Evolutionary conservation across 2,797 vertebrate species (phyloP), one percentile per base, ranked within the genome.

Genomic region (Bradypodion pumilum): DNA sequence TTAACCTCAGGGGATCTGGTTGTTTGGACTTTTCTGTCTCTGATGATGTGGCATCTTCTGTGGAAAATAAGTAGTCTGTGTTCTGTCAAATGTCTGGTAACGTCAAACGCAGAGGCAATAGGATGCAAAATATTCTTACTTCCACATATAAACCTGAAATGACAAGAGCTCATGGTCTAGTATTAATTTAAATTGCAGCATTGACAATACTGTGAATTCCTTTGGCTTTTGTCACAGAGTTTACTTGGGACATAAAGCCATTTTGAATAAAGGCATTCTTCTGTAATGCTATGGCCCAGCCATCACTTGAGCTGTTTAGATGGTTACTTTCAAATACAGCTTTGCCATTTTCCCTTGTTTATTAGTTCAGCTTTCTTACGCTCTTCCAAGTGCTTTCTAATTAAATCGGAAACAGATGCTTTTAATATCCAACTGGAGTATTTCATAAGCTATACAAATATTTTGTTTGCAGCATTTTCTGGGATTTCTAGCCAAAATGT

Each of bases 361-460:
- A 60, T 32, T 63, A 94, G 92, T 93, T 88, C 1, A 7, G 89
- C 89, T 84, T 94, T 92, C 85, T 90, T 91, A 94, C 94, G 93
- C 88, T 92, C 86, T 93, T 93, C 52, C 84, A 91, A 93, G 86
- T 87, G 86, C 85, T 93, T 94, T 91, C 94, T 92, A 95, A 94
- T 95, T 95, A 85, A 62, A 88, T 8, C 93, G 89, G 91, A 94
- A 95, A 94, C 89, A 94, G 90, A 93, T 95, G 91, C 82, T 94
- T 94, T 95, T 91, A 94, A 94, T 95, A 94, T 90, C 94, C 88
- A 89, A 29, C 74, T 81, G 89, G 88, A 94, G 85, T 87, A 82
- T 94, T 94, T 95, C 92, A 92, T 89, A 94, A 94, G 81, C 85
- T 91, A 93, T 91, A 91, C 89, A 95, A 93, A 94, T 95, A 93